Evolutionary conservation across 2,797 vertebrate species (phyloP), one percentile per base, ranked within the genome.

Genomic region (Gymnopithys bicolor): DNA sequence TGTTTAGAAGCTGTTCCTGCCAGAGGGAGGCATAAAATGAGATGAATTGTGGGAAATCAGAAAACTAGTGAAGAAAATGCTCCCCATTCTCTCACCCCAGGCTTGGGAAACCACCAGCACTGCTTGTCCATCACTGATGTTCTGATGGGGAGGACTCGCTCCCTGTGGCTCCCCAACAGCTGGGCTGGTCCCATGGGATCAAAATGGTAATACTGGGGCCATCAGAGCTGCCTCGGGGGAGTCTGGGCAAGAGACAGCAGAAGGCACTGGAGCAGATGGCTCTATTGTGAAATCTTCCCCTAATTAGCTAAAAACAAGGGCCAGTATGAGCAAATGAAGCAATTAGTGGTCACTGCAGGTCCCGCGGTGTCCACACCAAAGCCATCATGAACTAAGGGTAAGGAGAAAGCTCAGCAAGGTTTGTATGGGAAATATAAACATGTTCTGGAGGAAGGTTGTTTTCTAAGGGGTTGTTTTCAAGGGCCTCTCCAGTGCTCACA

Each of bases 261-360:
- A 64, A 58, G 28, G 27, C 71, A 19, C 11, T 56, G 81, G 77
- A 84, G 74, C 95, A 97, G 95, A 96, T 96, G 97, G 95, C 49
- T 81, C 32, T 39, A 13, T 35, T 81, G 87, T 63, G 49, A 89
- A 73, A 74, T 73, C 37, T 77, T 51, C n/a, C 67, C 35, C 71
- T 94, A 91, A 97, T 95, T 63, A 86, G 70, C 59, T 9, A 84
- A 69, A 90, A 66, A 49, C 9, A 84, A 89, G 77, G 85, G 39
- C 52, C 4, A 6, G 25, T 5, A 33, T 3, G 59, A 89, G 51
- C 30, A 84, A 85, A 91, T 1, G 3, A 83, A 77, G 55, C 64
- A 93, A 71, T 91, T 78, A 85, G 18, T 37, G 76, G 73, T 58
- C 52, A 63, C 35, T 33, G 76, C 53, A 45, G 49, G 73, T 68